phyloP scores from a whole-genome alignment of 2,797 vertebrate genomes.

The Lagodon rhomboides region DNA sequence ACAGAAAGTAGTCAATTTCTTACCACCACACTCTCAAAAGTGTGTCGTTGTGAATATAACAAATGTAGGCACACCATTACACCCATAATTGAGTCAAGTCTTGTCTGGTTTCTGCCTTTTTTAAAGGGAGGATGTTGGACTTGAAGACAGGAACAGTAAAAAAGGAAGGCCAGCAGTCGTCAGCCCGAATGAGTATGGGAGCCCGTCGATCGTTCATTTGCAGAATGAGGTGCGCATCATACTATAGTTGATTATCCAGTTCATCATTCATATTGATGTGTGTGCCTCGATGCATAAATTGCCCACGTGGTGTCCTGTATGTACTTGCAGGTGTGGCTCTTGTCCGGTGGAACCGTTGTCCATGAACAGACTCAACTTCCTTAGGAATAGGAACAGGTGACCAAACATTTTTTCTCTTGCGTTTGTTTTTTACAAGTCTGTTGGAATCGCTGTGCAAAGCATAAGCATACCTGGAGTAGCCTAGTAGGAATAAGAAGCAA shows the following conservation, averaged over 20 bases:
- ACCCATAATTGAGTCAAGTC: neutral
- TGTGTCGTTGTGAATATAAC: neutral
- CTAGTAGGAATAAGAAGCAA: neutral
- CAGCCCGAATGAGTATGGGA: conserved; percentile 97
- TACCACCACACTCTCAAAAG: neutral
- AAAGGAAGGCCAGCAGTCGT: conserved; percentile 95
- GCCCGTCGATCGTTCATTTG: conserved; percentile 97
- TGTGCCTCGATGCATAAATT: conserved; percentile 4
- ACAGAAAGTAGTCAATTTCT: neutral
- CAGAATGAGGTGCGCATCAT: conserved; percentile 91
- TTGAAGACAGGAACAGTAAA: conserved; percentile 98
- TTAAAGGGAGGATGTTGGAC: conserved; percentile 94
- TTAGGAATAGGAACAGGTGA: conserved; percentile 94
- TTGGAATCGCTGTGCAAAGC: neutral
- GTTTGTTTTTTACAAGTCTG: too few relatives aligned
- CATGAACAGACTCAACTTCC: conserved; percentile 92
- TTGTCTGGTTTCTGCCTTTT: conserved; percentile 2
- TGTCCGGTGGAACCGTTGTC: conserved; percentile 90
- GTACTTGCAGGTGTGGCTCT: conserved; percentile 89
- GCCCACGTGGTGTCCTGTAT: conserved; percentile 65
- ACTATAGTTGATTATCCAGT: neutral
- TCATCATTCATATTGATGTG: neutral
- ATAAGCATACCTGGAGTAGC: neutral
- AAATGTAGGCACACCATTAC: neutral
- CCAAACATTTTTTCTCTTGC: neutral